These are phyloP conservation scores for Hoplodrina blanda DNA, from an alignment of 2,888 invertebrate species.

Conservation along the genomic window DNA sequence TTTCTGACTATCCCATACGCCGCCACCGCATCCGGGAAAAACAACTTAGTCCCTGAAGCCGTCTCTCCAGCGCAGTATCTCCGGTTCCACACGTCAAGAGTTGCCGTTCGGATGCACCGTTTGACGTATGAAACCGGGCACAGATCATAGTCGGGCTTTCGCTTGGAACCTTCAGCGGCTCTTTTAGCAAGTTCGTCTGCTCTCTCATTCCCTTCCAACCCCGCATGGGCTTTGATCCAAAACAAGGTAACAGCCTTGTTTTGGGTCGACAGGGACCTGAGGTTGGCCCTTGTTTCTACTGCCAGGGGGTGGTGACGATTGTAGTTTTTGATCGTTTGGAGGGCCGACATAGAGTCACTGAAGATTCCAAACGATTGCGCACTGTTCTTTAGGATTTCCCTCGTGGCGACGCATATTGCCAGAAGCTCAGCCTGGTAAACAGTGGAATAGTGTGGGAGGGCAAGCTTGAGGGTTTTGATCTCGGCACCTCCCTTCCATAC, in stretches of 20 bases:
- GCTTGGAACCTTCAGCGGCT: no score
- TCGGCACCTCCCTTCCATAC: constrained; percentile 1
- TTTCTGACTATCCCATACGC: neutral
- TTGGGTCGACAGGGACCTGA: neutral
- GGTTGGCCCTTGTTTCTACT: constrained; percentile 8
- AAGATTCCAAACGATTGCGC: no score
- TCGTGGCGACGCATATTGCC: neutral
- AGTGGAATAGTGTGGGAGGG: constrained; percentile 6
- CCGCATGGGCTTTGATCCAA: no score
- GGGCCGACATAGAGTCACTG: constrained; percentile 14
- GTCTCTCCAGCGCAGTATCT: no score
- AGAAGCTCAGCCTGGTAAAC: constrained; percentile 10
- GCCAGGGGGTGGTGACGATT: constrained; percentile 6
- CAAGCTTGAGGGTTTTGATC: neutral
- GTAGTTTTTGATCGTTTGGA: constrained; percentile 7
- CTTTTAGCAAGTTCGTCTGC: no score
- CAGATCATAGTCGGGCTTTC: no score
- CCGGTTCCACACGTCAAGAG: no score
- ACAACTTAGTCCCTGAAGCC: no score
- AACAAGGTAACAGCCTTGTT: neutral
- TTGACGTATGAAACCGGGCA: no score
- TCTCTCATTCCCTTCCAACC: no score
- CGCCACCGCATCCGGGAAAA: neutral
- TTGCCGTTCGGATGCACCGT: no score
- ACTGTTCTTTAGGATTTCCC: no score